These are phyloP conservation scores for Acronicta leporina DNA, from an alignment of 2,888 invertebrate genomes.

Conservation along the genomic window DNA sequence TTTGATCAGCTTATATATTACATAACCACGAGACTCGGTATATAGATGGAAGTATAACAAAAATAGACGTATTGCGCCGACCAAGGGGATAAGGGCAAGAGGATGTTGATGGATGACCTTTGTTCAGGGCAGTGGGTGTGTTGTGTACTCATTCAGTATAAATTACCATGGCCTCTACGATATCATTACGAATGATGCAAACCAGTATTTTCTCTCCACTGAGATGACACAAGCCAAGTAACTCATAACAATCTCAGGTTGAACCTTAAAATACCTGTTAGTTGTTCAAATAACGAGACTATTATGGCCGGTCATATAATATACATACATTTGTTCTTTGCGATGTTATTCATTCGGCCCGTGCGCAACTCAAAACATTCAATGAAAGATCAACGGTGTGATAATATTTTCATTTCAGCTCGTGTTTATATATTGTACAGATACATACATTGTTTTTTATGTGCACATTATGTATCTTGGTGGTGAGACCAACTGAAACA, in stretches of 20 bases:
- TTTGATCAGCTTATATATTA: too few species aligned
- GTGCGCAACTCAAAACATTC: constrained; percentile 66
- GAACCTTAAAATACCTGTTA: constrained; percentile 32
- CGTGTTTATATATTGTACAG: constrained; percentile 42
- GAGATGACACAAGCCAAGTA: not conserved
- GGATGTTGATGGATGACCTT: too few species aligned
- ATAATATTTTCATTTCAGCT: constrained; percentile 56
- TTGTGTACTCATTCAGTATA: too few species aligned
- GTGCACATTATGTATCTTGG: constrained; percentile 9
- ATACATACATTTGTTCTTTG: constrained; percentile 45
- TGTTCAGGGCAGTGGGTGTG: too few species aligned
- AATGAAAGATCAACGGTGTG: constrained; percentile 47
- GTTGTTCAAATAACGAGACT: constrained; percentile 56
- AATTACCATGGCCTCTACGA: too few species aligned
- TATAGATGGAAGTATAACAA: too few species aligned
- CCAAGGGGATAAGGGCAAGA: too few species aligned
- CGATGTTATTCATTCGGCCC: constrained; percentile 65
- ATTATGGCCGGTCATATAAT: constrained; percentile 35
- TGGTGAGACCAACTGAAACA: not conserved
- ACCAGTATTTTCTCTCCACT: not conserved
- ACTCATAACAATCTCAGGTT: constrained; percentile 42
- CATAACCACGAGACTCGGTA: too few species aligned
- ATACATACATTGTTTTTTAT: constrained; percentile 48
- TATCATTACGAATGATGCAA: not conserved
- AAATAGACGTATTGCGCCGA: too few species aligned